phyloP scores from a whole-genome alignment of 2,113 vertebrate genomes.

The Stegastes partitus region DNA sequence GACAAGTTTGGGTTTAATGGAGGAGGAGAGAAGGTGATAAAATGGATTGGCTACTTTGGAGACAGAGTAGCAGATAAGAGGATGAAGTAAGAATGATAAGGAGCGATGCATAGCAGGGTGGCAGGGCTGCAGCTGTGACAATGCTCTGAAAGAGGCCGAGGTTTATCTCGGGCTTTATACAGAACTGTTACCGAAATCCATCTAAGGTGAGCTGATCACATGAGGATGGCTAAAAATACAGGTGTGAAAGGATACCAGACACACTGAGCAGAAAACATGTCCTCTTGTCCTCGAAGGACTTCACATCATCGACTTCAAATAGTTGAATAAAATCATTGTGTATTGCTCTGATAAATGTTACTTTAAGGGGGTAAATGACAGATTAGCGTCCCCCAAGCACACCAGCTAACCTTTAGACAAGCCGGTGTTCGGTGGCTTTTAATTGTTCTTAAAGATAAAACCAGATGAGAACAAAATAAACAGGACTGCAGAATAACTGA shows the following conservation, averaged over 20 bases:
- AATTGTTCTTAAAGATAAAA: neutral
- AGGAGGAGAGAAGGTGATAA: slow-evolving; percentile 21
- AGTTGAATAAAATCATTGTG: slow-evolving; percentile 3
- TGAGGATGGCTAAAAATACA: slow-evolving; percentile 47
- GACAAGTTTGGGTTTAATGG: slow-evolving; percentile 36
- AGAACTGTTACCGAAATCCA: slow-evolving; percentile 44
- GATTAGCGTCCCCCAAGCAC: neutral
- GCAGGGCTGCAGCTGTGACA: slow-evolving; percentile 22
- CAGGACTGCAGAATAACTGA: slow-evolving; percentile 12
- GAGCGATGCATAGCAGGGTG: slow-evolving; percentile 23
- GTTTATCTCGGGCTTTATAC: slow-evolving; percentile 50
- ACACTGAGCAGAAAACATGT: neutral
- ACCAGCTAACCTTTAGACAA: neutral
- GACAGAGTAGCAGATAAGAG: slow-evolving; percentile 15
- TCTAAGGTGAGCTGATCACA: slow-evolving; percentile 47
- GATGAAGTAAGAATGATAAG: slow-evolving; percentile 34
- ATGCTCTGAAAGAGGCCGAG: neutral
- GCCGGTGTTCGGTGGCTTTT: slow-evolving; percentile 5
- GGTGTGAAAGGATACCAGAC: slow-evolving; percentile 43
- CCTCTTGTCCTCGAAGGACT: slow-evolving; percentile 21
- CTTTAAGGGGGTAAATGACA: neutral
- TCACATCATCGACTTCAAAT: neutral
- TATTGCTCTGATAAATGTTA: neutral
- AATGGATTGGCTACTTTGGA: slow-evolving; percentile 26
- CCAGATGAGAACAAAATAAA: slow-evolving; percentile 23